Percentiles rank a stretch among this genome's conserved stretches.
Conservation (phyloP, 2,113 vertebrate species). For the Melanerpes aurifrons region DNA sequence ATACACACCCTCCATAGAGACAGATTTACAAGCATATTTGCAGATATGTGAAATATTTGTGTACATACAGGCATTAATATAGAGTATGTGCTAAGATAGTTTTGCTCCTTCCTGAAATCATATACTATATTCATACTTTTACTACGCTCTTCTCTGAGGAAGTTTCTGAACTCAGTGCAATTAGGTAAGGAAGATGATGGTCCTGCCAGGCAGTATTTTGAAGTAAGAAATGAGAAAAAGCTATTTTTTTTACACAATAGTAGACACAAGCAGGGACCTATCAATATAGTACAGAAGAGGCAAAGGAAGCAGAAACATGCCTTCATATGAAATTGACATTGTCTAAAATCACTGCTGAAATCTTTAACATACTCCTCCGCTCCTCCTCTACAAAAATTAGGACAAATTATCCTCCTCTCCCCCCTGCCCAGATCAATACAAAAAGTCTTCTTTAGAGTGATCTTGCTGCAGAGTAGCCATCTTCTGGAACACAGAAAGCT, state of each 20-base stretch:
- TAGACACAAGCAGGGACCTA: slow-evolving; percentile 27
- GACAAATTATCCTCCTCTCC: slow-evolving; percentile 11
- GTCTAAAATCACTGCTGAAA: slow-evolving; percentile 21
- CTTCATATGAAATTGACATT: slow-evolving; percentile 4
- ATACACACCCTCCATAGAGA: fast-evolving
- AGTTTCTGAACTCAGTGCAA: neutral
- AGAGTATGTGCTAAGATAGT: neutral
- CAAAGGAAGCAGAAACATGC: slow-evolving; percentile 8
- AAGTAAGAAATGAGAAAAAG: neutral
- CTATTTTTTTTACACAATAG: slow-evolving; percentile 5
- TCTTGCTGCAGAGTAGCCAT: slow-evolving; percentile 21
- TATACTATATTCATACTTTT: neutral
- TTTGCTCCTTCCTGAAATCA: neutral
- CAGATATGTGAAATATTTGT: neutral
- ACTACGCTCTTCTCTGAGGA: neutral
- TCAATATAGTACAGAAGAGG: neutral
- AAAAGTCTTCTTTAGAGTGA: slow-evolving; percentile 54
- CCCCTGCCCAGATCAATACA: slow-evolving; percentile 7
- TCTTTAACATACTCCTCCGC: slow-evolving; percentile 13
- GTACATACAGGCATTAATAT: neutral
- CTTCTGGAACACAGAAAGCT: slow-evolving; percentile 25
- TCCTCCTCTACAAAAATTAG: neutral
- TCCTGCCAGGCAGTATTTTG: neutral
- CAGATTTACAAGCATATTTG: neutral
- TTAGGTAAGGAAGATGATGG: neutral